Base-by-base conservation (phyloP, 2,888 invertebrate species). In the Chouioia cunea region DNA sequence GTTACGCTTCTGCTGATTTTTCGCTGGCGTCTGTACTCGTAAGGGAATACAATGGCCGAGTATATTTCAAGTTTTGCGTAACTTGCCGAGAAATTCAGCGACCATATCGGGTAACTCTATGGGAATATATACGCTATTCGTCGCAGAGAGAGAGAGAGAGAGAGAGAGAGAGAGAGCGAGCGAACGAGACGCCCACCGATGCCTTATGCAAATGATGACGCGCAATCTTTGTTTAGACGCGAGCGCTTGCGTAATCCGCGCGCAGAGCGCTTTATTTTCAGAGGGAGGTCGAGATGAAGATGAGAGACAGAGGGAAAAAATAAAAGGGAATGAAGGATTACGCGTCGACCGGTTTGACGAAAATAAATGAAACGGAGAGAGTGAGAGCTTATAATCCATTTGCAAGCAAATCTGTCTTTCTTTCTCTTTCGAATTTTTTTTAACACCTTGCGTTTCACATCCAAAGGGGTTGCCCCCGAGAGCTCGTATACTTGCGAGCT, bases 101-200 rank as follows among this genome's bases (percentile, higher is more conserved):
- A 6, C 36, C 36, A 36, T 36, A 36, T 36, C 36, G 36, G 36
- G 36, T 36, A 8, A 36, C 6, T 8, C 1, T 8, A 8, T 27
- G 27, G 2, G 27, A 4, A 6, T 27, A 6, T 27, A 27, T 27
- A 27, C 36, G 36, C 36, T 36, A 36, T 36, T 36, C 36, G 36
- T 36, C 36, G 10, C 36, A 36, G 52, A 57, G 58, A 59, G 23
- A 52, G 66, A 44, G 14, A 20, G 12, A 43, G 44, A 47, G 2
- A 46, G 23, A 58, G 22, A 2, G 22, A 44, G 58, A 22, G 22
- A 62, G 53, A 20, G 44, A 14, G 22, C 20, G 23, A 57, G 57
- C 53, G 62, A 54, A 46, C 47, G 62, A 18, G 77, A 82, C 82
- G 82, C 82, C 82, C 81, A 82, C 82, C 54, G 57, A 16, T 50